Evolutionary conservation across 2,113 vertebrate genomes (phyloP).

Genomic region (Aptenodytes forsteri): DNA sequence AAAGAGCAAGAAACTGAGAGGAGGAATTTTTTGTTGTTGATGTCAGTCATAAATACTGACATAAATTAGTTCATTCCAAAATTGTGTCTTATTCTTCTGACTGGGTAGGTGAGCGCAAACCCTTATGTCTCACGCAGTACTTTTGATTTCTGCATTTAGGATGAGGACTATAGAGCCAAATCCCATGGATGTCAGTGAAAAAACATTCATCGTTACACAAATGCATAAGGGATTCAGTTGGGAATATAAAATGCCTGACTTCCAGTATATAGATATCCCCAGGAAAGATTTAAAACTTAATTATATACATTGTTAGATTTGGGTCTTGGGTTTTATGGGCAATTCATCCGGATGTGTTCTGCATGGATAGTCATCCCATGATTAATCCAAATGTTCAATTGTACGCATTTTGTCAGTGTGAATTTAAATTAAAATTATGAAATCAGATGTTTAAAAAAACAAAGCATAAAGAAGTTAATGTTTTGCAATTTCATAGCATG

Average conservation of each 20-base stretch:
- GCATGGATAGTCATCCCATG: not conserved
- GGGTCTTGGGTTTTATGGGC: not conserved
- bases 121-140: not conserved
- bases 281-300: not conserved
- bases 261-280: accelerated
- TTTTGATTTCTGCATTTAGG: not conserved
- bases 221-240: not conserved
- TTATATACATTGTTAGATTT: not conserved
- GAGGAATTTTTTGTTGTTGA: not conserved
- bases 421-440: not conserved
- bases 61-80: not conserved
- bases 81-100: not conserved
- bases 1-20: not conserved
- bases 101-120: not conserved
- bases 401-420: not conserved
- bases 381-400: not conserved
- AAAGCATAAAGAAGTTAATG: not conserved
- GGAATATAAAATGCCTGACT: not conserved
- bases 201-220: not conserved
- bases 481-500: not conserved
- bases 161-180: not conserved
- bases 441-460: not conserved
- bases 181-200: not conserved
- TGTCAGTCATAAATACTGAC: not conserved
- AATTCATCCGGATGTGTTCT: not conserved